Conservation (phyloP, 2,113 vertebrate genomes). For the Plotosus lineatus region DNA sequence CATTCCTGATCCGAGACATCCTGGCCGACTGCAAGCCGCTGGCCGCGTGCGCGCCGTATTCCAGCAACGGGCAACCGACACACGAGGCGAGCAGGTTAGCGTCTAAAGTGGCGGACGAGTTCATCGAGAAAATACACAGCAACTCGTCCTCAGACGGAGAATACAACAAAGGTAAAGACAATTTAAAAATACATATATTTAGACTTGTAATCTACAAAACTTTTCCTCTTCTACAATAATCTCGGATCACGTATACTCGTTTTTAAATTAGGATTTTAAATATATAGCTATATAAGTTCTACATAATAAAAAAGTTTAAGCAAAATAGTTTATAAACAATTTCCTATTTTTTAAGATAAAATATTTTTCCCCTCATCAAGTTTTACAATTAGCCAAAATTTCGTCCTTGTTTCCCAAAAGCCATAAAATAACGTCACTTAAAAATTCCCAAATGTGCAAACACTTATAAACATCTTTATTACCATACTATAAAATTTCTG, state of each 20-base stretch:
- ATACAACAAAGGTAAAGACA: constrained; percentile 92
- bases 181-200: not conserved
- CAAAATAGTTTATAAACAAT: not conserved
- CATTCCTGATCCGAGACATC: constrained; percentile 97
- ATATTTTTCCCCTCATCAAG: not conserved
- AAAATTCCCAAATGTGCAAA: not conserved
- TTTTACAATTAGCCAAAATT: not conserved
- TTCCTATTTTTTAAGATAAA: not conserved
- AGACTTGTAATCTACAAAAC: not conserved
- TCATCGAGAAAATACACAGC: constrained; percentile 90
- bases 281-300: not conserved
- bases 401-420: not conserved
- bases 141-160: constrained; percentile 91
- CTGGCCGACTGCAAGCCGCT: constrained; percentile 96
- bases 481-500: not conserved
- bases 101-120: constrained; percentile 86
- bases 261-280: not conserved
- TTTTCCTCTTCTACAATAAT: not conserved
- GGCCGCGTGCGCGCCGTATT: constrained; percentile 95
- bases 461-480: not conserved
- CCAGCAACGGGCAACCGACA: constrained; percentile 87
- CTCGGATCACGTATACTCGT: not conserved
- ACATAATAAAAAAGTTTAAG: not conserved
- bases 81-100: constrained; percentile 83
- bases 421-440: not conserved